Evolutionary conservation across 2,113 vertebrate genomes (phyloP), one percentile per base, ranked within the genome.

Genomic region (Odobenus rosmarus): DNA sequence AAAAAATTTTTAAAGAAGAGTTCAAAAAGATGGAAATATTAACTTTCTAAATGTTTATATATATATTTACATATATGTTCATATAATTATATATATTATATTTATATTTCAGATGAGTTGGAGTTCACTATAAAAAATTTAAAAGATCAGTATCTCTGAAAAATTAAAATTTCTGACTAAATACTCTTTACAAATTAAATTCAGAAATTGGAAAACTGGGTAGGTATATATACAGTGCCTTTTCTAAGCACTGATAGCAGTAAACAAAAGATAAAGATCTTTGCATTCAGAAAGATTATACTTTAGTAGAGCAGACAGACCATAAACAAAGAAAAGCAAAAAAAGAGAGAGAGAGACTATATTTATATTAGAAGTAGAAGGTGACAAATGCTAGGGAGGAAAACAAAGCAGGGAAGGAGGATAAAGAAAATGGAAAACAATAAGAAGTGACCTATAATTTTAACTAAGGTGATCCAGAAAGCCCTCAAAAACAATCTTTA

Each of bases 121-220:
- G 9, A 83, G 1, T 85, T 91, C 18, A 76, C 83, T 39, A 85
- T 59, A 46, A 95, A 93, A 97, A 90, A 53, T 89, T 90, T 79
- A 55, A 61, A 94, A 94, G 24, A 11, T 87, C 55, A 84, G 19
- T 64, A 76, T 57, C 10, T 72, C 5, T 72, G 28, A 51, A 14
- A 85, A 93, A n/a, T 71, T 82, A 74, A 87, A 90, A 93, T 15
- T 80, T 93, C 21, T 89, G 13, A 89, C 28, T 95, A 93, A 93
- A 49, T 95, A 83, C 26, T 46, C 19, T 76, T 79, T 82, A 72
- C 14, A 79, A 96, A 97, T 42, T 79, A 64, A 72, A 93, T 86
- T 83, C n/a, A n/a, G 39, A 97, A 77, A 69, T 4, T 39, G 23
- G 18, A 90, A 83, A 96, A 36, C 26, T 42, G 21, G 16, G 10